A percentile compares a stretch with the other conserved stretches of the same genome.
Evolutionary conservation across 1,140 invertebrate genomes (phyloP).

Genomic region (Akabosia matsudoensis): DNA sequence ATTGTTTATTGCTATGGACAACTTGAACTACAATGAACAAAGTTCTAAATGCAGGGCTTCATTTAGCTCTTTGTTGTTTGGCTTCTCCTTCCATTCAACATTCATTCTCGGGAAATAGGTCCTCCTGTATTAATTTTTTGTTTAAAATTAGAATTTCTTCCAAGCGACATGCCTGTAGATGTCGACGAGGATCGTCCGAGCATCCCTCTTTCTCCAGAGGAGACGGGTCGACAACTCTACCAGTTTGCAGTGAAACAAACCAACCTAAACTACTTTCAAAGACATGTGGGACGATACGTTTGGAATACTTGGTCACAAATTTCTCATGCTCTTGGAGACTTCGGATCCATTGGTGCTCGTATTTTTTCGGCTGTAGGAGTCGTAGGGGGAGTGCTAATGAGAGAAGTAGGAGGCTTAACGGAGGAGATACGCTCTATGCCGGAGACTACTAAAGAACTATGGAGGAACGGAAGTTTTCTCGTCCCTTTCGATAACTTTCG

Average conservation of each 20-base stretch:
- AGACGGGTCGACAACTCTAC: not conserved
- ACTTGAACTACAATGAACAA: no score
- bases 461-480: not conserved
- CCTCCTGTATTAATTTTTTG: no score
- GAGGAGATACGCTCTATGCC: not conserved
- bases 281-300: not conserved
- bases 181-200: not conserved
- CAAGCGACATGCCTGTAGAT: no score
- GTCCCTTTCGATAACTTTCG: not conserved
- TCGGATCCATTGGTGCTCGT: not conserved
- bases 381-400: not conserved
- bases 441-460: not conserved
- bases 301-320: not conserved
- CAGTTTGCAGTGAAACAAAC: not conserved
- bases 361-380: not conserved
- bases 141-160: no score
- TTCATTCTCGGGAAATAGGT: no score
- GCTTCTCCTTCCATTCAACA: no score
- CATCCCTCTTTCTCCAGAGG: not conserved
- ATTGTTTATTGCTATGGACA: no score
- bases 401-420: not conserved
- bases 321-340: not conserved
- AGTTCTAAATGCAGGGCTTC: no score
- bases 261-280: not conserved
- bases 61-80: no score